phyloP scores from a whole-genome alignment of 1,140 invertebrate species.

The Calephelis nemesis region DNA sequence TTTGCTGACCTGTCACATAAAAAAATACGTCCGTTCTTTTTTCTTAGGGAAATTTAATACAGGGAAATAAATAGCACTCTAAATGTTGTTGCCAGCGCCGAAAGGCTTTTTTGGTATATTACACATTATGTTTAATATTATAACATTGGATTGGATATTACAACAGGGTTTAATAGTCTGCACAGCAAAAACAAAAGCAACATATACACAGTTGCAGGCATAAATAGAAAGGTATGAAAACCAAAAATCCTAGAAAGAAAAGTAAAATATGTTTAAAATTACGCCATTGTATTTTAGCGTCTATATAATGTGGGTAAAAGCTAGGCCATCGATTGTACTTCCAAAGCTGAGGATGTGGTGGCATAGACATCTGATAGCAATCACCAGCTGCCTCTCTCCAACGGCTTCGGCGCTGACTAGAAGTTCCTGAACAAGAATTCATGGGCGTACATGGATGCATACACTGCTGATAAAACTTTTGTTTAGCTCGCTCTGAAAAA shows the following conservation, averaged over 20 bases:
- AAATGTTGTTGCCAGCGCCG: too few relatives aligned
- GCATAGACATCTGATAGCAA: constrained; percentile 42
- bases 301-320: constrained; percentile 39
- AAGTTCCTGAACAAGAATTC: background rate
- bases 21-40: too few relatives aligned
- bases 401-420: constrained; percentile 1
- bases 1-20: too few relatives aligned
- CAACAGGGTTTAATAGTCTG: constrained; percentile 27
- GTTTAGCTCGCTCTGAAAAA: constrained; percentile 25
- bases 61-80: too few relatives aligned
- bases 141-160: too few relatives aligned
- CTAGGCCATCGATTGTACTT: constrained; percentile 41
- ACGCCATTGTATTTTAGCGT: constrained; percentile 28
- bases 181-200: constrained; percentile 40
- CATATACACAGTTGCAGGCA: constrained; percentile 42
- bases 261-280: constrained; percentile 32
- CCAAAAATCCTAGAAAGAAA: constrained; percentile 35
- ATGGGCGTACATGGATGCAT: background rate
- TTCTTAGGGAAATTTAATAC: too few relatives aligned
- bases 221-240: constrained; percentile 43
- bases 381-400: constrained; percentile 30
- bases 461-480: constrained; percentile 23
- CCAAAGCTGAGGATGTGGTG: constrained; percentile 38
- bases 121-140: too few relatives aligned
- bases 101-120: too few relatives aligned